Percentiles rank a stretch among this genome's conserved stretches.
Conservation (phyloP, 2,888 invertebrate genomes). For the Dione vanillae region DNA sequence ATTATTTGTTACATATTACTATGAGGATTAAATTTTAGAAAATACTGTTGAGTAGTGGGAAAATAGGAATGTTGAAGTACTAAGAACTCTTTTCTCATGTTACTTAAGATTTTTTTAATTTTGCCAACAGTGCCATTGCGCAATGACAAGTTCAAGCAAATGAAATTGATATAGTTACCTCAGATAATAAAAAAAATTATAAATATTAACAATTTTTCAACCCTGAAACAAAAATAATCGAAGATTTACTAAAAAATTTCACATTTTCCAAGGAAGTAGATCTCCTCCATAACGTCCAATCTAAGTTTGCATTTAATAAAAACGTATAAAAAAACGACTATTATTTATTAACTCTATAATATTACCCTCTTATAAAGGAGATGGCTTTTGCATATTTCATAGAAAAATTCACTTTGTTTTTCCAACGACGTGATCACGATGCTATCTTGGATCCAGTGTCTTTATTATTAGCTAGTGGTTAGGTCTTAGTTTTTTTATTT, state of each 20-base stretch:
- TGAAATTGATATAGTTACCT: no score
- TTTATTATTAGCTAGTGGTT: neutral
- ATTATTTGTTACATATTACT: no score
- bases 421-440: neutral
- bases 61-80: no score
- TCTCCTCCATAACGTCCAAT: conserved; percentile 20
- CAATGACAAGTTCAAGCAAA: no score
- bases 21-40: no score
- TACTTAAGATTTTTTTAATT: no score
- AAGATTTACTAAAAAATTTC: neutral
- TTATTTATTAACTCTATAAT: conserved; percentile 29
- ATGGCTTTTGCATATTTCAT: conserved; percentile 7
- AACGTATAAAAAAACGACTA: conserved; percentile 6
- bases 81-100: no score
- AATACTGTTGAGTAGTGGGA: no score
- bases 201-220: no score
- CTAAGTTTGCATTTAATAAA: conserved; percentile 33
- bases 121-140: no score
- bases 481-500: no score
- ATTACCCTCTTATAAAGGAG: conserved; percentile 17
- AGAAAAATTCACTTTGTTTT: conserved; percentile 15
- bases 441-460: neutral
- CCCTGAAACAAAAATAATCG: neutral
- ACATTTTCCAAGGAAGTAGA: conserved; percentile 1
- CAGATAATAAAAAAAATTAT: no score